Evolutionary conservation across 1,140 invertebrate genomes (phyloP).

Genomic region (Caenorhabditis brenneri): DNA sequence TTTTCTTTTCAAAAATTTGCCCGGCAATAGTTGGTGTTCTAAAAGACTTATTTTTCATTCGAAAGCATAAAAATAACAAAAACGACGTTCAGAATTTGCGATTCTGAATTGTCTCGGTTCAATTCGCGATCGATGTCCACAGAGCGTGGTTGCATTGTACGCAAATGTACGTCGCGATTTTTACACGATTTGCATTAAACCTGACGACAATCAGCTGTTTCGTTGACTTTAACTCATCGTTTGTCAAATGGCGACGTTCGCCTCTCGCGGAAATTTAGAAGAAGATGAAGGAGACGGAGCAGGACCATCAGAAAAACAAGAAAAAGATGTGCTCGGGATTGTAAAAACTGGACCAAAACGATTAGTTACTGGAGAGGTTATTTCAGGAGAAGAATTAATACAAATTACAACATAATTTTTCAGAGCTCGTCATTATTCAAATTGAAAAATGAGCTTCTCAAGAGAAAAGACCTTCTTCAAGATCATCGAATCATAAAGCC

Average conservation of each 20-base stretch:
- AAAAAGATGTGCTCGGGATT: slow-evolving; percentile 7
- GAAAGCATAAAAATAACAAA: too few relatives aligned
- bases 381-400: neutral
- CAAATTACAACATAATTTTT: neutral
- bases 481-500: neutral
- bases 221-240: too few relatives aligned
- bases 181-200: neutral
- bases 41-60: too few relatives aligned
- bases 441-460: slow-evolving; percentile 43
- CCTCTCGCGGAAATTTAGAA: slow-evolving; percentile 7
- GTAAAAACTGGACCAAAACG: slow-evolving; percentile 4
- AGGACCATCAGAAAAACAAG: slow-evolving; percentile 7
- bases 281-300: neutral
- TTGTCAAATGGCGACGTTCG: slow-evolving; percentile 52
- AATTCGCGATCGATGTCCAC: neutral
- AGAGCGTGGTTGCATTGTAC: neutral
- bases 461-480: slow-evolving; percentile 16
- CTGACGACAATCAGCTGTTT: neutral
- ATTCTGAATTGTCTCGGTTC: neutral
- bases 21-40: too few relatives aligned
- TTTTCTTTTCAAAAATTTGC: too few relatives aligned
- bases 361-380: slow-evolving; percentile 16
- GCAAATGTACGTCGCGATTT: neutral
- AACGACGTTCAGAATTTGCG: too few relatives aligned
- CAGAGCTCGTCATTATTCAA: slow-evolving; percentile 24